A percentile compares a stretch with the other conserved stretches of the same genome.
These are phyloP conservation scores for Drosophila anomelani DNA, from an alignment of 2,888 invertebrate species.

Conservation along the genomic window DNA sequence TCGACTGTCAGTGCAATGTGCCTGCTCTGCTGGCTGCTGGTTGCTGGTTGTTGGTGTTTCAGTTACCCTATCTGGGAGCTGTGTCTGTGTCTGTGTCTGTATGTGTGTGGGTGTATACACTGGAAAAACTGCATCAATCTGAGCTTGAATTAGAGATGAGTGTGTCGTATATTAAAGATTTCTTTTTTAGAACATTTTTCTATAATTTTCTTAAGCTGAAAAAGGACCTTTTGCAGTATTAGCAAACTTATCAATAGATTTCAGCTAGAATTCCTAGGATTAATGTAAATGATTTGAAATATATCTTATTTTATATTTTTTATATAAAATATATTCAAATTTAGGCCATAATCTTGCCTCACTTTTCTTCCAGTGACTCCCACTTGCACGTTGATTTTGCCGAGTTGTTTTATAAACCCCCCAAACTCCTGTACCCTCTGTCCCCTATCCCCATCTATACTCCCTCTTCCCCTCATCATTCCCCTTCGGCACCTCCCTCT, in stretches of 20 bases:
- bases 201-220: neutral
- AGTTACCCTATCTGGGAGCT: slow-evolving; percentile 7
- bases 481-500: neutral
- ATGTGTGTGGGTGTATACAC: slow-evolving; percentile 9
- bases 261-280: neutral
- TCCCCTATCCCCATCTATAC: too few species aligned
- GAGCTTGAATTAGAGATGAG: neutral
- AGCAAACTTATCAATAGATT: too few species aligned
- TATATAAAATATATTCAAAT: accelerated
- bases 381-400: slow-evolving; percentile 71
- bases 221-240: neutral
- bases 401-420: slow-evolving; percentile 44
- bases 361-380: neutral
- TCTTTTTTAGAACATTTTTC: neutral
- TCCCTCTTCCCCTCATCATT: neutral
- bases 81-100: slow-evolving; percentile 16
- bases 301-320: too few species aligned
- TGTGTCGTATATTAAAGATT: neutral
- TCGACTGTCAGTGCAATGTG: slow-evolving; percentile 65
- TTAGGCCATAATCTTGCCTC: accelerated
- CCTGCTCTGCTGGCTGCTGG: slow-evolving; percentile 6
- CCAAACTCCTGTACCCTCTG: neutral
- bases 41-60: slow-evolving; percentile 16
- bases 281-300: neutral
- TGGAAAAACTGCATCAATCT: neutral